phyloP scores from a whole-genome alignment of 2,797 vertebrate genomes.

The Philypnodon macrostomus region DNA sequence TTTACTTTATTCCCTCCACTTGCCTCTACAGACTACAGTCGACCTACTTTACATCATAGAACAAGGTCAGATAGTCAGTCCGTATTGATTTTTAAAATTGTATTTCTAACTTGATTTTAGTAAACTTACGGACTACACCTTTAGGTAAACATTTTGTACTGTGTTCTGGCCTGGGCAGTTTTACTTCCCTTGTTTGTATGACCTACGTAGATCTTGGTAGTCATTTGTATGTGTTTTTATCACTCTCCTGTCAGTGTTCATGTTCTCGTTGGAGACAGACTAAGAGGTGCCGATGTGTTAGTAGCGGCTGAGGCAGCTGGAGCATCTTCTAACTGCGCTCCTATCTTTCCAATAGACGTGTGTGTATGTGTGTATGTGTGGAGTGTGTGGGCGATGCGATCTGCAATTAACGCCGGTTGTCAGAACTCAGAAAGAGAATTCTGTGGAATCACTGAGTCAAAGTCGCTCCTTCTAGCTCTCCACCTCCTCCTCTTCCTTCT shows the following conservation, averaged over 20 bases:
- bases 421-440: constrained; percentile 81
- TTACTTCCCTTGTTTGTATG: constrained; percentile 39
- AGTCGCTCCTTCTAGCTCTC: constrained; percentile 70
- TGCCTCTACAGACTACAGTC: too few species aligned
- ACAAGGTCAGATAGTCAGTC: too few species aligned
- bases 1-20: too few species aligned
- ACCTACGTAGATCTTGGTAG: constrained; percentile 41
- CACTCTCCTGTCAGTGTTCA: constrained; percentile 20
- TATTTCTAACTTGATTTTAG: too few species aligned
- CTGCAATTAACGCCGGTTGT: constrained; percentile 83
- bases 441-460: constrained; percentile 79
- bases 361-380: too few species aligned
- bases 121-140: too few species aligned
- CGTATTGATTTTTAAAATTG: too few species aligned
- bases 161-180: too few species aligned
- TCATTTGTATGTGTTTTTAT: constrained; percentile 49
- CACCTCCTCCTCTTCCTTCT: constrained; percentile 49
- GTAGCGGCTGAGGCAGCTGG: constrained; percentile 65
- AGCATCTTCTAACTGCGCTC: constrained; percentile 75
- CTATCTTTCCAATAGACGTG: constrained; percentile 78
- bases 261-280: constrained; percentile 54
- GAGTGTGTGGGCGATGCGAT: constrained; percentile 83
- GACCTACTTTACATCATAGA: too few species aligned
- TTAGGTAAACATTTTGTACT: too few species aligned
- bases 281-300: constrained; percentile 63